These are phyloP conservation scores for Ursus arctos DNA, from an alignment of 2,113 vertebrate genomes.

Conservation along the genomic window DNA sequence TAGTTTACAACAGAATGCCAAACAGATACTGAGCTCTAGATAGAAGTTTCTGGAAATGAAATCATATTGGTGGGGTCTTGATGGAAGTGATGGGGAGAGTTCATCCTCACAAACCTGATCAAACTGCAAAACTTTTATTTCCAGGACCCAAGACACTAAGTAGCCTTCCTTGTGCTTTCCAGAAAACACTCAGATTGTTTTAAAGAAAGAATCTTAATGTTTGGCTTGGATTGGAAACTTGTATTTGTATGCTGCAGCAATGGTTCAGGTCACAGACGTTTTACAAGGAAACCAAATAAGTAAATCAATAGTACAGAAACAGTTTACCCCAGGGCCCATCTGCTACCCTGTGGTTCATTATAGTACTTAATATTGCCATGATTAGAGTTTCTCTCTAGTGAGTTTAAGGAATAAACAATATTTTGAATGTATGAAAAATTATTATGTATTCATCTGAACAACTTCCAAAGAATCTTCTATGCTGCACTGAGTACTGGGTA, in stretches of 20 bases:
- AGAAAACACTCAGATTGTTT: not conserved
- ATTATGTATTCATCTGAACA: slow-evolving; percentile 73
- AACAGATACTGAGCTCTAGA: not conserved
- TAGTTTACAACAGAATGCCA: not conserved
- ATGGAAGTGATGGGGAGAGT: not conserved
- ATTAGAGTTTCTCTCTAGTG: slow-evolving; percentile 71
- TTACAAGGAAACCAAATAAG: slow-evolving; percentile 82
- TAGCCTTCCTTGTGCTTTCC: not conserved
- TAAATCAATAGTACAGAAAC: slow-evolving; percentile 77
- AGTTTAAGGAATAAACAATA: slow-evolving; percentile 69
- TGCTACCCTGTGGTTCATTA: slow-evolving; percentile 74
- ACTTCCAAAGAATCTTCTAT: slow-evolving; percentile 59
- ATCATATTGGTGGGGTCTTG: not conserved
- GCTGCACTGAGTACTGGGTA: slow-evolving; percentile 23
- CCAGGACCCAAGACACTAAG: not conserved
- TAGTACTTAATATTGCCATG: slow-evolving; percentile 71
- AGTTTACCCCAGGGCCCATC: slow-evolving; percentile 67
- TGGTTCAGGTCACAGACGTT: slow-evolving; percentile 51
- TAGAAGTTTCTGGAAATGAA: slow-evolving; percentile 37
- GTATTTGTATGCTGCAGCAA: slow-evolving; percentile 69
- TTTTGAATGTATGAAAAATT: slow-evolving; percentile 69
- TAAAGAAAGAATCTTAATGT: slow-evolving; percentile 33
- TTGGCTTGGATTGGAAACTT: slow-evolving; percentile 52
- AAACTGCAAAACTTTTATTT: slow-evolving; percentile 1
- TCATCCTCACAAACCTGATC: not conserved